Base-by-base conservation (phyloP, 2,113 vertebrate genomes). In the Steatornis caripensis region DNA sequence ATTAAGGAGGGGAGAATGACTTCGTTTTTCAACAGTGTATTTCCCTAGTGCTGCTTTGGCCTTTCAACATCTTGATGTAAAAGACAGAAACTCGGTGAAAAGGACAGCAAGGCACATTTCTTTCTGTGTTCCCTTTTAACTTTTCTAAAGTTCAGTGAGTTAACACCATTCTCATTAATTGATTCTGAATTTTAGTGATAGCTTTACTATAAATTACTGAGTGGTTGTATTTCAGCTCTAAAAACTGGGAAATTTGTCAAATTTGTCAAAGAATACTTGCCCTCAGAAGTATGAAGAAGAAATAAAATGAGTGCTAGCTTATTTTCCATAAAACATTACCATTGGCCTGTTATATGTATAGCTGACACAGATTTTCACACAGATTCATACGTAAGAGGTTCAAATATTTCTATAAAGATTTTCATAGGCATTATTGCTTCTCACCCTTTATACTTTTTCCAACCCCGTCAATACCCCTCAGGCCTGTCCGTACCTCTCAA, bases 11-110 rank as follows among this genome's bases (percentile, higher is more conserved):
- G 54, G 89, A 84, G 54, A 94, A 91, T 0, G 4, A 80, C 60
- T 94, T 96, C 86, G 68, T 88, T 23, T 88, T 96, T 82, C 70
- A 94, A 45, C 86, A 79, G 58, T 30, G 16, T 55, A 95, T 97
- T 94, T 91, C 88, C 61, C 36, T 57, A 94, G 94, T 88, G 89
- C 89, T 93, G 79, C 84, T 87, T 94, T 95, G 94, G 97, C 95
- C 94, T 97, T 93, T 95, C 10, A 10, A 62, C 58, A 54, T 75
- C 64, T 36, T 4, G 17, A 84, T 68, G 83, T 87, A 68, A 88
- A 90, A 96, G 65, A 87, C 86, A 96, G 51, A 71, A 80, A 84
- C 93, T 57, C 24, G 0, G 90, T 95, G 87, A 90, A 91, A 95
- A 96, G 66, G 70, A 94, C 29, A 91, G 70, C 88, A 82, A 96